Evolutionary conservation across 1,140 invertebrate genomes (phyloP).

Genomic region (Meloidogyne floridensis): DNA sequence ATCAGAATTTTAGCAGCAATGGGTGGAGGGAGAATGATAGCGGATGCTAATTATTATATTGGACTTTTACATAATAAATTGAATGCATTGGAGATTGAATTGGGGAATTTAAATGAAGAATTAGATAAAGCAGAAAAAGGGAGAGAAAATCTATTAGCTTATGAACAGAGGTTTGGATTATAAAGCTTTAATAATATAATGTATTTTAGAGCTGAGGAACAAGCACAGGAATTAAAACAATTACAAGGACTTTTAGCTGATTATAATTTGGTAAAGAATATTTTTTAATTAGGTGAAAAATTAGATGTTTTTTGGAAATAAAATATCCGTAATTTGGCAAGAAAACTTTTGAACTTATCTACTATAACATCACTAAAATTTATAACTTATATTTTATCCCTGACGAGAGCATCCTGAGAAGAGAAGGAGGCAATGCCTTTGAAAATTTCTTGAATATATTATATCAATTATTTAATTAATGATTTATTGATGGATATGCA

Average conservation of each 20-base stretch:
- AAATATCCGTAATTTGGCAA: too few relatives aligned
- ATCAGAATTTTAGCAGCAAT: slow-evolving; percentile 39
- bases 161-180: slow-evolving; percentile 42
- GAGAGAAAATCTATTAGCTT: slow-evolving; percentile 38
- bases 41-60: slow-evolving; percentile 45
- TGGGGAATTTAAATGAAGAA: slow-evolving; percentile 27
- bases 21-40: slow-evolving; percentile 31
- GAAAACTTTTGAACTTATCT: too few relatives aligned
- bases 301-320: too few relatives aligned
- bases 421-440: too few relatives aligned
- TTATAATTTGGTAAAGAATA: slow-evolving; percentile 38
- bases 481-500: too few relatives aligned
- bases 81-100: slow-evolving; percentile 35
- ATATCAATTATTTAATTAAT: too few relatives aligned
- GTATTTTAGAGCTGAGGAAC: slow-evolving; percentile 42
- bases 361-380: too few relatives aligned
- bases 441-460: too few relatives aligned
- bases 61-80: slow-evolving; percentile 47
- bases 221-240: slow-evolving; percentile 48
- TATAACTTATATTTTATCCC: too few relatives aligned
- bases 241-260: slow-evolving; percentile 39
- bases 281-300: too few relatives aligned
- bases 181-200: not conserved
- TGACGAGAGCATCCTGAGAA: too few relatives aligned
- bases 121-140: slow-evolving; percentile 40